Evolutionary conservation across 2,888 invertebrate species (phyloP).

Genomic region (Ormia ochracea): DNA sequence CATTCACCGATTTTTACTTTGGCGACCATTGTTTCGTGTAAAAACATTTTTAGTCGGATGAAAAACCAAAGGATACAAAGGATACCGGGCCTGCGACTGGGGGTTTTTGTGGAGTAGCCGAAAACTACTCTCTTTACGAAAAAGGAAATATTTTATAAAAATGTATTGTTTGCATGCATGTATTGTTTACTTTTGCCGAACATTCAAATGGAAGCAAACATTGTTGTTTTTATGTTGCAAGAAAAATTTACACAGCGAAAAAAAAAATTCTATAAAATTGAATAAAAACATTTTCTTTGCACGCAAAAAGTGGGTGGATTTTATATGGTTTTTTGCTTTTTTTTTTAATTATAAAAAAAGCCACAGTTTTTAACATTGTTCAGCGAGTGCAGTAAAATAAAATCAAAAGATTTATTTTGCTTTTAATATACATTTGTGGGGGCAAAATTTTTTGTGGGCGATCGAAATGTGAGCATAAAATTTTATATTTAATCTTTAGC

Average conservation of each 20-base stretch:
- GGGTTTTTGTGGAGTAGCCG: too few species aligned
- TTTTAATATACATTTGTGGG: constrained; percentile 14
- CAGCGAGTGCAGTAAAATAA: neutral
- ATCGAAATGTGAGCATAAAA: neutral
- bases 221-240: neutral
- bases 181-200: constrained; percentile 37
- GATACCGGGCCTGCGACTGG: neutral
- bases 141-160: neutral
- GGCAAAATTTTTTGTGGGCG: neutral
- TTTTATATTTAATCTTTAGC: neutral
- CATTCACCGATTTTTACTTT: neutral
- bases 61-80: constrained; percentile 22
- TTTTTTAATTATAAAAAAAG: neutral
- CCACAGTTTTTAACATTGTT: neutral
- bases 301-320: constrained; percentile 41
- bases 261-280: neutral
- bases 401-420: neutral
- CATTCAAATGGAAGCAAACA: constrained; percentile 24
- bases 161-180: constrained; percentile 12
- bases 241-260: neutral
- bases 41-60: constrained; percentile 21
- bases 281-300: constrained; percentile 30
- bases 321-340: neutral
- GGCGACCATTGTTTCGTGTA: constrained; percentile 31
- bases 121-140: neutral